These are phyloP conservation scores for Myocastor coypus DNA, from an alignment of 2,113 vertebrate species.

Conservation along the genomic window DNA sequence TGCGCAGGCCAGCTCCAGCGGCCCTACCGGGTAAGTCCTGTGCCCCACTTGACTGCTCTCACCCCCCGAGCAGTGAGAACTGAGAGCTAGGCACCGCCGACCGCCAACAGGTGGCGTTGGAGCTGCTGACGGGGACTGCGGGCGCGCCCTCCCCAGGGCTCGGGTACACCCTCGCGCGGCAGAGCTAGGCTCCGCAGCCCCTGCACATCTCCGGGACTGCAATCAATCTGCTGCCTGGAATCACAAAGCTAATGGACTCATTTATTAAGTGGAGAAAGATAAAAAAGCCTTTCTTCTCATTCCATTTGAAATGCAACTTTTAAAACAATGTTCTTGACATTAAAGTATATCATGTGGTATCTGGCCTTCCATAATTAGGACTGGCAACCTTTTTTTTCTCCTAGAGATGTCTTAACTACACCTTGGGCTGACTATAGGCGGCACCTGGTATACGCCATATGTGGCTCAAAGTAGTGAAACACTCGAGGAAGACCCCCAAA, in stretches of 20 bases:
- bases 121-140: fast-evolving
- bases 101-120: background rate
- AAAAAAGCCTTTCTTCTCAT: background rate
- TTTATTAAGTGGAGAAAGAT: background rate
- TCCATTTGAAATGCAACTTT: conserved; percentile 13
- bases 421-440: background rate
- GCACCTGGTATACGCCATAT: background rate
- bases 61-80: background rate
- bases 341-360: background rate
- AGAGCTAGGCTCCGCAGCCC: background rate
- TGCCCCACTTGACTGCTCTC: background rate
- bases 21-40: background rate
- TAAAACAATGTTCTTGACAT: background rate
- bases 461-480: background rate
- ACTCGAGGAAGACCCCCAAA: background rate
- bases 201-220: background rate
- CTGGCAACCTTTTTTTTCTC: background rate
- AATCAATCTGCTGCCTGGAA: background rate
- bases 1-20: background rate
- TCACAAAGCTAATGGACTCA: background rate
- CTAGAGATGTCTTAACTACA: background rate
- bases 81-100: fast-evolving
- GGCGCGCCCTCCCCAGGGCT: fast-evolving
- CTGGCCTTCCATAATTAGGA: background rate
- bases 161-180: background rate